Conservation (phyloP, 2,113 vertebrate species). For the Edolisoma coerulescens region DNA sequence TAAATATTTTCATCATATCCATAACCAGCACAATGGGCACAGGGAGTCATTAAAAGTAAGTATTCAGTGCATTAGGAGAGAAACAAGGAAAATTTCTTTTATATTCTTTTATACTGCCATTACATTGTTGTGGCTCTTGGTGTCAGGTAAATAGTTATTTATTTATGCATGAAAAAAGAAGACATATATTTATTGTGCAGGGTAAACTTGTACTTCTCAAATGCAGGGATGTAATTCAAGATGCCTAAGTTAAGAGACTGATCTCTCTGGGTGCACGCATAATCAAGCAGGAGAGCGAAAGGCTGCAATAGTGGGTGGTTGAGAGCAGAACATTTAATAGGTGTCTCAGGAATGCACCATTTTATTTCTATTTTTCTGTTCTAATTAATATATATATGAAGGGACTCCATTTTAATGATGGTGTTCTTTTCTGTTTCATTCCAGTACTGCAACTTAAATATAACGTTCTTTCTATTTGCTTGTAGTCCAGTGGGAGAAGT, state of each 20-base stretch:
- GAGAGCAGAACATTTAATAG: not conserved
- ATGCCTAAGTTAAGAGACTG: not conserved
- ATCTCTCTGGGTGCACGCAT: not conserved
- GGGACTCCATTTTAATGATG: not conserved
- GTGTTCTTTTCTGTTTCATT: not conserved
- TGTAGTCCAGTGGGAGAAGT: not conserved
- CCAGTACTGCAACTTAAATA: not conserved
- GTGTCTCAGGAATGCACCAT: not conserved
- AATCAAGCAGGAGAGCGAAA: not conserved
- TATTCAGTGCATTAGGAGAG: not conserved
- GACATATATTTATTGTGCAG: not conserved
- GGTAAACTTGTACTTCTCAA: not conserved
- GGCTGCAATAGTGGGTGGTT: not conserved
- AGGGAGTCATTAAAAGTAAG: not conserved
- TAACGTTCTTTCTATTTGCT: not conserved
- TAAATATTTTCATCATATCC: not conserved
- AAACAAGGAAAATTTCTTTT: not conserved
- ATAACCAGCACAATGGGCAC: not conserved
- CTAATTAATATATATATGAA: not conserved
- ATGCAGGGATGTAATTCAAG: not conserved
- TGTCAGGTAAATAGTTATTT: not conserved
- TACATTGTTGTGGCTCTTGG: not conserved
- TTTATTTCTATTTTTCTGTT: not conserved
- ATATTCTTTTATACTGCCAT: not conserved
- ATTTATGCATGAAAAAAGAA: not conserved